Base-by-base conservation (phyloP, 2,797 vertebrate genomes). In the Adrianichthys oophorus region DNA sequence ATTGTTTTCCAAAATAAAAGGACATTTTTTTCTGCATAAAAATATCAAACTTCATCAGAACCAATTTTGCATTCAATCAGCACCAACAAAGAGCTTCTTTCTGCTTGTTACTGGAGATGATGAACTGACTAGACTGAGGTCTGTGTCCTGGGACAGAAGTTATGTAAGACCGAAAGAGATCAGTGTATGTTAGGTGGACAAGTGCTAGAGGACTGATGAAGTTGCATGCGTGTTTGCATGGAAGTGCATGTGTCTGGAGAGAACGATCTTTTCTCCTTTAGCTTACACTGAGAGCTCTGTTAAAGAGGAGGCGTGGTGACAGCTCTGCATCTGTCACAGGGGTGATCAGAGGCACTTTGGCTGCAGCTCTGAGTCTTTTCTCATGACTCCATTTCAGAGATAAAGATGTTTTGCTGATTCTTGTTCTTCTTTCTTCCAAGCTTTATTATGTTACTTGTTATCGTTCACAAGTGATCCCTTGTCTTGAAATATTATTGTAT, bases 81-180 rank as follows among this genome's bases (percentile, higher is more conserved):
- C 15, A 4, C 15, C 72, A 72, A 91, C 88, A 90, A 89, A 86
- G 79, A 72, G 64, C 43, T 29, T 74, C 73, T 84, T 88, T 89
- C 81, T 87, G 48, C 29, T 37, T 65, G 82, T 85, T 83, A 90
- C 70, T 63, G 72, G 82, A 88, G 77, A 83, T 59, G 48, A 53
- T 62, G 70, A 76, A 56, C 65, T 50, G 62, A 63, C 52, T 50
- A 15, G 51, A 64, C 51, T 10, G 2, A 67, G n/a, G 58, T 51
- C 78, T 63, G 66, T 54, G 64, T 72, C 70, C 66, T 56, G 79
- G 81, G 77, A 79, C 59, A 13, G 12, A 43, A 71, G 41, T 37
- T 54, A 67, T 74, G 73, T 78, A 80, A 84, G 70, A 65, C 56
- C 70, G 53, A 48, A 57, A 66, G 62, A 72, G 73, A 79, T 50